Evolutionary conservation across 2,888 invertebrate species (phyloP).

Genomic region (Plusia festucae): DNA sequence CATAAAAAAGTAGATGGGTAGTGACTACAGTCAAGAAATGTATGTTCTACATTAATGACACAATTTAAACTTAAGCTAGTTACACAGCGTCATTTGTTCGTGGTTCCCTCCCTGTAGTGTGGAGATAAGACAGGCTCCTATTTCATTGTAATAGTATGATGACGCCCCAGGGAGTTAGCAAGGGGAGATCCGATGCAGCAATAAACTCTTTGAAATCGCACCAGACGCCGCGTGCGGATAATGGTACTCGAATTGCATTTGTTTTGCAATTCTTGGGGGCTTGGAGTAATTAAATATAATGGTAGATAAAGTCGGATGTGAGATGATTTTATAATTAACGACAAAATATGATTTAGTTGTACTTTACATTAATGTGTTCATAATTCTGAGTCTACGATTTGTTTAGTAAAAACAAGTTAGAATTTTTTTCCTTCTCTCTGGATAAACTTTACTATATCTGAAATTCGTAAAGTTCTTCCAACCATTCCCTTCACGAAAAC

Average conservation of each 20-base stretch:
- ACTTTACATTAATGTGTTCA: neutral
- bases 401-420: too few relatives aligned
- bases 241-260: slow-evolving; percentile 55
- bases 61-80: slow-evolving; percentile 35
- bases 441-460: too few relatives aligned
- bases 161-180: slow-evolving; percentile 68
- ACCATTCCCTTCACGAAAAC: slow-evolving; percentile 44
- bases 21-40: too few relatives aligned
- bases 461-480: slow-evolving; percentile 60
- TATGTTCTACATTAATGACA: too few relatives aligned
- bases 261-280: slow-evolving; percentile 43
- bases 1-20: too few relatives aligned
- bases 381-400: neutral
- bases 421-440: too few relatives aligned
- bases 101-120: slow-evolving; percentile 72
- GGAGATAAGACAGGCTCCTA: slow-evolving; percentile 76
- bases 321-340: slow-evolving; percentile 8
- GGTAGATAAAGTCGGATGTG: slow-evolving; percentile 26
- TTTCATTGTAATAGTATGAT: slow-evolving; percentile 84
- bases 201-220: slow-evolving; percentile 51
- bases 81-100: slow-evolving; percentile 75
- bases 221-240: slow-evolving; percentile 51
- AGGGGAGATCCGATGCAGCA: slow-evolving; percentile 58
- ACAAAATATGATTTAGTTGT: slow-evolving; percentile 14
- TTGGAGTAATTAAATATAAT: slow-evolving; percentile 44